Conservation (phyloP, 2,113 vertebrate species). For the Irena cyanogastra region DNA sequence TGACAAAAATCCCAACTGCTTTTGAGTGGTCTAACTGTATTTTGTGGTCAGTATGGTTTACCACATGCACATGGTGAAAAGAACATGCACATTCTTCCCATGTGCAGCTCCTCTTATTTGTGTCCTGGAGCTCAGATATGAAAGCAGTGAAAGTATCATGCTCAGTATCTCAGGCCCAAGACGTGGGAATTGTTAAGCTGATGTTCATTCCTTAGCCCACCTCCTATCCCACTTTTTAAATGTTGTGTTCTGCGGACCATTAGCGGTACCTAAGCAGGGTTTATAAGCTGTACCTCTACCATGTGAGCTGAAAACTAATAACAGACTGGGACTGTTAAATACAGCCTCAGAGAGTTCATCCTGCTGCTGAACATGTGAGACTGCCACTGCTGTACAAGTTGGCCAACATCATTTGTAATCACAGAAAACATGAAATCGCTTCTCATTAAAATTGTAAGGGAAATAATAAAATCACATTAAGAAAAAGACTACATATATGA, state of each 20-base stretch:
- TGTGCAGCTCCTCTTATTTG: neutral
- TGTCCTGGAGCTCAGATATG: neutral
- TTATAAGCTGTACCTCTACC: neutral
- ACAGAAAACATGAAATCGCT: neutral
- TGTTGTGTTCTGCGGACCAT: neutral
- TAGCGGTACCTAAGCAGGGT: neutral
- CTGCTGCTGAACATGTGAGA: neutral
- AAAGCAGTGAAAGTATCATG: rapidly evolving
- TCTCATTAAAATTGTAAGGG: neutral
- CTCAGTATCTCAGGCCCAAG: neutral
- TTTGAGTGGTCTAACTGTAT: neutral
- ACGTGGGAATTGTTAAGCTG: neutral
- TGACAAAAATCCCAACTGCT: neutral
- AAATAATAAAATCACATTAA: neutral
- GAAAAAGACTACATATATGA: neutral
- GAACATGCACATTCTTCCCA: neutral
- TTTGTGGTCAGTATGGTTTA: neutral
- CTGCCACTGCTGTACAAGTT: neutral
- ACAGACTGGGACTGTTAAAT: neutral
- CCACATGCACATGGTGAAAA: neutral
- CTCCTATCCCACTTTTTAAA: neutral
- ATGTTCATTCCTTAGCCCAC: neutral
- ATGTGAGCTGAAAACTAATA: neutral
- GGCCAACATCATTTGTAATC: neutral
- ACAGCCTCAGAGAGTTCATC: neutral